These are phyloP conservation scores for Drosophila kanekoi DNA, from an alignment of 2,888 invertebrate species.

Conservation along the genomic window DNA sequence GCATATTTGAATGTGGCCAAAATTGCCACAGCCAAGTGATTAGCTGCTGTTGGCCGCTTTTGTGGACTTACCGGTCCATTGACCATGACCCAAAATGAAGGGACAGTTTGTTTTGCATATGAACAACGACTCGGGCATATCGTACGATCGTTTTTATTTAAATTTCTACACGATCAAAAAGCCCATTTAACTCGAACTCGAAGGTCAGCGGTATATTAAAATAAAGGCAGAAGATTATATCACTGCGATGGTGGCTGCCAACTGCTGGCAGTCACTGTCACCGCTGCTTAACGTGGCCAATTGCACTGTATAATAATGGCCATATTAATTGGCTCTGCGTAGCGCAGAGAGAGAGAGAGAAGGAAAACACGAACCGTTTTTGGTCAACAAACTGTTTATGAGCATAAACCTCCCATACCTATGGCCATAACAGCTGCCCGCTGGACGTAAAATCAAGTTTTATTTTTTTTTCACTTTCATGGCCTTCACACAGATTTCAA, in stretches of 20 bases:
- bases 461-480: conserved; percentile 72
- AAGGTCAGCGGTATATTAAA: conserved; percentile 63
- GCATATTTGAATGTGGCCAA: neutral
- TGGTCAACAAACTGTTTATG: conserved; percentile 78
- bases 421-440: conserved; percentile 26
- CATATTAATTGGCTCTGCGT: neutral
- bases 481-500: conserved; percentile 78
- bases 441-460: conserved; percentile 54
- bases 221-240: conserved; percentile 45
- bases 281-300: conserved; percentile 15
- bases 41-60: conserved; percentile 10
- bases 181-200: conserved; percentile 41
- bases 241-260: conserved; percentile 21
- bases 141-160: conserved; percentile 47
- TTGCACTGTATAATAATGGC: conserved; percentile 7
- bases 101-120: conserved; percentile 66
- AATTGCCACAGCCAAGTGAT: conserved; percentile 43
- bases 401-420: conserved; percentile 34
- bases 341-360: conserved; percentile 23
- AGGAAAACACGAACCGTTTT: conserved; percentile 39
- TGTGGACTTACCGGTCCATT: conserved; percentile 67
- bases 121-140: conserved; percentile 45
- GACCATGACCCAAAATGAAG: conserved; percentile 74
- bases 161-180: conserved; percentile 65
- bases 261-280: conserved; percentile 37